Percentiles rank a stretch among this genome's conserved stretches.
Conservation (phyloP, 2,888 invertebrate species). For the Agrenia bidenticulata region DNA sequence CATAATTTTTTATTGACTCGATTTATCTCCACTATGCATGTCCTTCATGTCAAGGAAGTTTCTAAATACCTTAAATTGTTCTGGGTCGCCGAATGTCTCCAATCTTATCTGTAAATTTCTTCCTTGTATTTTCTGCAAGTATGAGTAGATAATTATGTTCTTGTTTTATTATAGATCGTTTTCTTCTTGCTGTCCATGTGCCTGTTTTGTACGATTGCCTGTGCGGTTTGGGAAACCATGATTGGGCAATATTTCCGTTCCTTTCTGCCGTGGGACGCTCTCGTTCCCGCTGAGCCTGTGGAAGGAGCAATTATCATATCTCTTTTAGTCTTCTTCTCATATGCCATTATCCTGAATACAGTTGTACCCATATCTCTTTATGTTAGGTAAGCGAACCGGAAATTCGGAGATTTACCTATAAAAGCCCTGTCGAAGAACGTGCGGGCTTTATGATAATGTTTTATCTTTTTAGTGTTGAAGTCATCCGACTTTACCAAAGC, state of each 20-base stretch:
- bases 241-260: conserved; percentile 85
- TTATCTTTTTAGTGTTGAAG: conserved; percentile 64
- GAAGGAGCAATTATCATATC: conserved; percentile 90
- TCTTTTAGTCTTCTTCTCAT: conserved; percentile 96
- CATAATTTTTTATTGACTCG: no score
- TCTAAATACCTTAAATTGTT: no score
- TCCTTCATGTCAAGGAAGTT: no score
- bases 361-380: conserved; percentile 99
- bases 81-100: no score
- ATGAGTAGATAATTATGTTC: no score
- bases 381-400: conserved; percentile 70
- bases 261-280: conserved; percentile 91
- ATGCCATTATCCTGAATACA: conserved; percentile 98
- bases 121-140: no score
- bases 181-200: conserved; percentile 96
- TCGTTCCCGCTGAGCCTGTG: conserved; percentile 77
- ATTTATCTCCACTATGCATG: no score
- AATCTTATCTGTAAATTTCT: no score
- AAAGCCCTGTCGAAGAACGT: no score
- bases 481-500: conserved; percentile 96
- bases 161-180: conserved; percentile 72
- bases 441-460: no score
- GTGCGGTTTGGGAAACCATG: conserved; percentile 96
- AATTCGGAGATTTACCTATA: no score
- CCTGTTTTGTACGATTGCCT: conserved; percentile 95